Conservation (phyloP, 2,888 invertebrate genomes). For the Sabellastarte sp. region DNA sequence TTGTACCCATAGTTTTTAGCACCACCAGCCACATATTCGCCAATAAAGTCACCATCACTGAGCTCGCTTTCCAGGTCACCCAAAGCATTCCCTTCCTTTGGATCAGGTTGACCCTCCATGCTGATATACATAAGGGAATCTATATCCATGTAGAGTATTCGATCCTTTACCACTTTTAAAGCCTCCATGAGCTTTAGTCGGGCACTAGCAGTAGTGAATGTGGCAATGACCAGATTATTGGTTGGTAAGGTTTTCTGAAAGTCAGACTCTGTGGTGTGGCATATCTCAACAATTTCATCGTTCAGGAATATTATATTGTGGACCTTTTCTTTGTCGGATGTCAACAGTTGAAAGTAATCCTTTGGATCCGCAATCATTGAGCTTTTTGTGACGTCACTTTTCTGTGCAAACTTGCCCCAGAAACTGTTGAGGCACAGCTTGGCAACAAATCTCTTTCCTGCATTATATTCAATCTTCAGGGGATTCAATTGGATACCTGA, state of each 20-base stretch:
- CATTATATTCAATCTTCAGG: background rate
- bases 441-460: background rate
- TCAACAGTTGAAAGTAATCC: background rate
- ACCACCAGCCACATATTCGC: background rate
- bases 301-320: background rate
- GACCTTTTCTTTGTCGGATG: background rate
- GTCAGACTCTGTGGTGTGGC: background rate
- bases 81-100: background rate
- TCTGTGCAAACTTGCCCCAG: background rate
- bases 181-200: background rate
- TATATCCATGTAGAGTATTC: background rate
- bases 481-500: no score
- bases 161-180: background rate
- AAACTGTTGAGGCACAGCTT: background rate
- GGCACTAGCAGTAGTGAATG: background rate
- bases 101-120: background rate
- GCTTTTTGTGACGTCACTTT: background rate
- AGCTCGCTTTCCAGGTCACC: background rate
- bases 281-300: background rate
- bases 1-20: background rate
- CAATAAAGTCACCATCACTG: background rate
- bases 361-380: background rate
- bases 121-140: background rate
- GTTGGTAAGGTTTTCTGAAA: background rate
- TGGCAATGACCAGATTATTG: background rate